Percentiles rank a stretch among this genome's conserved stretches.
Conservation (phyloP, 30 jellyfish, hydroid and myxozoan species). For the Sanderia malayensis region DNA sequence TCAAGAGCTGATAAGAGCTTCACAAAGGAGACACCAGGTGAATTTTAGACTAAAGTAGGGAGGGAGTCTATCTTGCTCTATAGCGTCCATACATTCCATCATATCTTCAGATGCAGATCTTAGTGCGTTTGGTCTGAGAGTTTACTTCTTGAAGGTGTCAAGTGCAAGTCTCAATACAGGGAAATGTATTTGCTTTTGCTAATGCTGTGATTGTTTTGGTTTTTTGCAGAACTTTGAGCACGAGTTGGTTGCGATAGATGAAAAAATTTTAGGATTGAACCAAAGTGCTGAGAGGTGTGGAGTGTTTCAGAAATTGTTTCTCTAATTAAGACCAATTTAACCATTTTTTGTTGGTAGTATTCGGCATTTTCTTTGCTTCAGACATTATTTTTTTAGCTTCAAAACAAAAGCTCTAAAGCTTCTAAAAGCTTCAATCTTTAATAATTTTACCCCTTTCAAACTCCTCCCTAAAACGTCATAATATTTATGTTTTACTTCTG, state of each 20-base stretch:
- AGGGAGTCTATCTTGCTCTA: background rate
- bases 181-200: background rate
- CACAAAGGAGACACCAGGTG: constrained; percentile 63
- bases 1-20: constrained; percentile 52
- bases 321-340: background rate
- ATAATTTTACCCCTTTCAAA: no score
- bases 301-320: background rate
- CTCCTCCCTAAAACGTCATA: no score
- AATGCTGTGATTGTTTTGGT: background rate
- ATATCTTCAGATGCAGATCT: background rate
- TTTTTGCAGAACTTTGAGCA: constrained; percentile 44
- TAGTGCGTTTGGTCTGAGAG: background rate
- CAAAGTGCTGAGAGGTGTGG: constrained; percentile 36
- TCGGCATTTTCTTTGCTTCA: background rate
- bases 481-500: background rate
- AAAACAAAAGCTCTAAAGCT: no score
- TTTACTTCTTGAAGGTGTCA: background rate
- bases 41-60: no score
- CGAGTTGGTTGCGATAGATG: constrained; percentile 52
- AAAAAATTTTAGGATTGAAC: constrained; percentile 12
- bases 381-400: no score
- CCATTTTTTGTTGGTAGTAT: background rate
- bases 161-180: background rate
- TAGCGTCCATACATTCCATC: background rate
- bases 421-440: no score